Evolutionary conservation across 2,113 vertebrate species (phyloP), one percentile per base, ranked within the genome.

Genomic region (Aphyosemion australe): DNA sequence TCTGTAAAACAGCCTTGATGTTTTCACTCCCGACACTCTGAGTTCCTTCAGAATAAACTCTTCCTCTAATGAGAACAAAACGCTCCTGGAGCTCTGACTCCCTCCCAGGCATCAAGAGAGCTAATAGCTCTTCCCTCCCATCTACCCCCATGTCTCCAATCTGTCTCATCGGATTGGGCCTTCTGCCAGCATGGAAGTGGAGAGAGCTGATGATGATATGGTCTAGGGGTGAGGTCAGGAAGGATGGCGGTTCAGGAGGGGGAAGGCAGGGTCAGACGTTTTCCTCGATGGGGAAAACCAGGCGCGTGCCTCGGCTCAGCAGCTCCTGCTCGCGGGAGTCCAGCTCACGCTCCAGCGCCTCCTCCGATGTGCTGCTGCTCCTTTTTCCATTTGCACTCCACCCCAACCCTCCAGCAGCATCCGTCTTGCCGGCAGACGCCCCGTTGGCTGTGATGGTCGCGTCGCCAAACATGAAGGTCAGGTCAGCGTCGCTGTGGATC

Each of bases 231-330:
- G 12, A 8, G 77, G 58, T 50, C 50, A 6, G 45, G 21, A n/a
- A n/a, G 11, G 54, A 20, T 15, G 66, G 49, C 1, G 56, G 74
- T 61, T 68, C 18, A n/a, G 67, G 41, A 26, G 15, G 8, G 12
- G 49, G 18, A 26, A 50, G 65, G 55, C 48, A 47, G 70, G 72
- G 72, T 98, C 94, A 97, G 66, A 94, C 90, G 58, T 95, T 94
- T 76, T 98, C 96, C 84, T 98, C 95, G 53, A 97, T 91, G 79
- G 97, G 96, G 89, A 99, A 98, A 58, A 98, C 96, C 21, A 99
- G 92, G 26, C 95, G 93, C 1, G 97, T 99, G 16, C 97, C 96
- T 16, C 96, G 91, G 87, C 89, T 96, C 56, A 96, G 93, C 74
- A 96, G 75, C 84, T 97, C 96, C 72, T 95, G 94, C 65, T 96